A percentile compares a stretch with the other conserved stretches of the same genome.
phyloP scores from a whole-genome alignment of 2,113 vertebrate species.

The Heterocephalus glaber region DNA sequence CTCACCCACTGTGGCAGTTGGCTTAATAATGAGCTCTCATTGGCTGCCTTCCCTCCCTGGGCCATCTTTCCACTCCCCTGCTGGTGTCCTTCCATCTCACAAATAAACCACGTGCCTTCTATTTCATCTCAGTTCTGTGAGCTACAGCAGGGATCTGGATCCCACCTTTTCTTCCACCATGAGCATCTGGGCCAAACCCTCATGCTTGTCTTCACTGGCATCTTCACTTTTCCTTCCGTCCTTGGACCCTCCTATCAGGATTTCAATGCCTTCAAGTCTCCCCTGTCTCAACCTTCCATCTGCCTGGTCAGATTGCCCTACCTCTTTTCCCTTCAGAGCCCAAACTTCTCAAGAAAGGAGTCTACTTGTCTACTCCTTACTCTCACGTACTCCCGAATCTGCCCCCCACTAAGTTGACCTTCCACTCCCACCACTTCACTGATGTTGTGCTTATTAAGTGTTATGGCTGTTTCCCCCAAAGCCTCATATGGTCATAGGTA shows the following conservation, averaged over 20 bases:
- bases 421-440: background rate
- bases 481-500: background rate
- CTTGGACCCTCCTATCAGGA: background rate
- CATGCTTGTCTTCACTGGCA: background rate
- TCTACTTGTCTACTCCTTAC: background rate
- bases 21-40: background rate
- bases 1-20: background rate
- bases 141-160: background rate
- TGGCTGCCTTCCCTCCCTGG: conserved; percentile 21
- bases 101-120: background rate
- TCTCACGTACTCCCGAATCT: background rate
- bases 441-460: background rate
- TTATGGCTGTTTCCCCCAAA: background rate
- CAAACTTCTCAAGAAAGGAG: background rate
- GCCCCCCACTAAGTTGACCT: background rate
- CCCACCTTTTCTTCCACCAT: background rate
- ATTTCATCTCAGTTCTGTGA: background rate
- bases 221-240: background rate
- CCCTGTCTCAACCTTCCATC: background rate
- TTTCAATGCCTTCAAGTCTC: background rate
- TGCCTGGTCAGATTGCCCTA: background rate
- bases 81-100: conserved; percentile 19
- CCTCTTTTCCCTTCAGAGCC: conserved; percentile 34
- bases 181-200: background rate
- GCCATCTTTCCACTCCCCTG: conserved; percentile 10